These are phyloP conservation scores for Chrosomus eos DNA, from an alignment of 2,797 vertebrate genomes.

Conservation along the genomic window DNA sequence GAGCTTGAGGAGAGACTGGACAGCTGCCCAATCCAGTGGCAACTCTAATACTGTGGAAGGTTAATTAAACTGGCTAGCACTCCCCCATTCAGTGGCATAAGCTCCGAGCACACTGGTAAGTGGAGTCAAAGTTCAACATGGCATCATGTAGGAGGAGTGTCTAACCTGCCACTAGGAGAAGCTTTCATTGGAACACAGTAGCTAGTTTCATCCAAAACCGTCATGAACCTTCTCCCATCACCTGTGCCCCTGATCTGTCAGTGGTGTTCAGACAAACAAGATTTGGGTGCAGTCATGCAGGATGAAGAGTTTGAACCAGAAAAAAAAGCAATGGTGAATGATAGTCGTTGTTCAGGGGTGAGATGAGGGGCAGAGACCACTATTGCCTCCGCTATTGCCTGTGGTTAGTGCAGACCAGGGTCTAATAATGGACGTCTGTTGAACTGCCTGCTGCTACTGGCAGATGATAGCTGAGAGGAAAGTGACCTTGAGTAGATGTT, in stretches of 20 bases:
- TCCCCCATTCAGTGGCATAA: constrained; percentile 65
- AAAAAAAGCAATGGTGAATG: constrained; percentile 24
- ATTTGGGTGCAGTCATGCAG: not conserved
- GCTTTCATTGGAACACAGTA: not conserved
- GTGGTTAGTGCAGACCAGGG: constrained; percentile 60
- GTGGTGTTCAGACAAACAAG: constrained; percentile 10
- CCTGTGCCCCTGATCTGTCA: constrained; percentile 37
- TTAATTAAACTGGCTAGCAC: constrained; percentile 81
- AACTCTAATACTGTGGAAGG: constrained; percentile 68
- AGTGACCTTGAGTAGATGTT: constrained; percentile 76
- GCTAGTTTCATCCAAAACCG: constrained; percentile 9
- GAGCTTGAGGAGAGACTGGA: constrained; percentile 57
- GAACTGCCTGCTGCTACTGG: constrained; percentile 67
- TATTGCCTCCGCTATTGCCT: constrained; percentile 5
- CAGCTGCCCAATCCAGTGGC: constrained; percentile 71
- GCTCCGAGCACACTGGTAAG: constrained; percentile 67
- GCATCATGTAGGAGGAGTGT: constrained; percentile 74
- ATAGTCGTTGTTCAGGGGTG: constrained; percentile 18
- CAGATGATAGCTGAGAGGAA: constrained; percentile 72
- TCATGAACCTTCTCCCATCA: constrained; percentile 29
- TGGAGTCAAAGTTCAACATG: constrained; percentile 67
- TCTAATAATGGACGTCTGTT: constrained; percentile 70
- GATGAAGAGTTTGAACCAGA: constrained; percentile 30
- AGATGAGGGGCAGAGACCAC: constrained; percentile 38
- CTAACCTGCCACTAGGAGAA: constrained; percentile 18